Conservation (phyloP, 2,797 vertebrate species). For the Acipenser transmontanus region DNA sequence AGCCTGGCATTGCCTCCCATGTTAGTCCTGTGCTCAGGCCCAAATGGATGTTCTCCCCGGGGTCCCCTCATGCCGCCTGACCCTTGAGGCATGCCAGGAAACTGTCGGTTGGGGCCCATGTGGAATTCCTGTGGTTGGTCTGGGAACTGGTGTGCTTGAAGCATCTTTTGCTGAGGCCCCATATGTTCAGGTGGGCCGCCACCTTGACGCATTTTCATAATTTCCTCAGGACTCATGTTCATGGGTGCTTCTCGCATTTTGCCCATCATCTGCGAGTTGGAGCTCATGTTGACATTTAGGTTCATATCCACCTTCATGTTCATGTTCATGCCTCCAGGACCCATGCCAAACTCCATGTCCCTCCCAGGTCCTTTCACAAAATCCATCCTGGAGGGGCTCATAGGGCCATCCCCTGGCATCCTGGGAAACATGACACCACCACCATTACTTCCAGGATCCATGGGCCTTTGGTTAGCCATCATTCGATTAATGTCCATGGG, state of each 20-base stretch:
- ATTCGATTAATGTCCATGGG: constrained; percentile 84
- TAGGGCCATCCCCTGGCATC: constrained; percentile 85
- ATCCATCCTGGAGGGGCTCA: constrained; percentile 91
- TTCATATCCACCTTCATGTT: constrained; percentile 48
- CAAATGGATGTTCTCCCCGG: constrained; percentile 76
- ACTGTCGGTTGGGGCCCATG: constrained; percentile 81
- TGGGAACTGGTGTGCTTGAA: constrained; percentile 78
- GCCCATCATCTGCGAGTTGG: constrained; percentile 82
- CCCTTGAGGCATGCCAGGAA: constrained; percentile 74
- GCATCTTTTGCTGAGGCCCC: constrained; percentile 74
- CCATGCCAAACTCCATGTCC: constrained; percentile 90
- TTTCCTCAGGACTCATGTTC: constrained; percentile 57
- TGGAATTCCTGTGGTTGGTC: constrained; percentile 88
- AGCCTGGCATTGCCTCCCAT: constrained; percentile 77
- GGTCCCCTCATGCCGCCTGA: constrained; percentile 70
- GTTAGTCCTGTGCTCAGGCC: constrained; percentile 91
- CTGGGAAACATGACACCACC: constrained; percentile 86
- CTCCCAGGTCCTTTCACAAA: constrained; percentile 81
- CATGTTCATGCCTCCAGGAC: constrained; percentile 66
- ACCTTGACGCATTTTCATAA: constrained; percentile 60
- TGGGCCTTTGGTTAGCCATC: constrained; percentile 84
- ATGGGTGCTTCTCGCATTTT: constrained; percentile 83
- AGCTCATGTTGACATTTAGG: constrained; percentile 69
- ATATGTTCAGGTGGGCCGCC: constrained; percentile 26
- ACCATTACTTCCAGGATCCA: constrained; percentile 80